Evolutionary conservation across 35 echinoderm and acorn worm species (phyloP), one percentile per base, ranked within the genome.

Genomic region (Patiria miniata): DNA sequence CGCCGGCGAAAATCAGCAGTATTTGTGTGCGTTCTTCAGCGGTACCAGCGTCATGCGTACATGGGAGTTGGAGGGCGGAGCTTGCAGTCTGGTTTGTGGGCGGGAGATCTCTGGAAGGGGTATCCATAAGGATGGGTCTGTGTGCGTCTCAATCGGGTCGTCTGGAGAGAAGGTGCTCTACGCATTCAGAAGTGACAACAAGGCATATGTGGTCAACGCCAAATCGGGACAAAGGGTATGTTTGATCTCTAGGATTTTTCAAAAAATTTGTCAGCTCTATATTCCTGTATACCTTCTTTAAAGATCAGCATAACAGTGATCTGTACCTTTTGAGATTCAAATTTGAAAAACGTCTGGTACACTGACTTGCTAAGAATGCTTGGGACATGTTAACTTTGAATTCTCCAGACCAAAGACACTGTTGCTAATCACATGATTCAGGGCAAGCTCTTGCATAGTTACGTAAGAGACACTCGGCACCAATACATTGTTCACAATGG

Each of bases 31-130:
- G 0, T 92, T 98, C 77, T 98, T 91, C 89, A 89, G 85, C 15
- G 96, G 96, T 15, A 91, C 86, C 15, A 98, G 92, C 78, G 89
- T 92, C 40, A 94, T 98, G 88, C 68, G 96, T 33, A 86, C 96
- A 6, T 98, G 96, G 96, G 89, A 94, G 44, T 36, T 98, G 10
- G 77, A 36, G 0, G 77, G 83, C 17, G 96, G 81, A 6, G 55
- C 10, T 34, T 34, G 69, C 7, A 15, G 77, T 77, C 15, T 94
- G 56, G 69, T 89, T 38, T 85, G 89, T 29, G 65, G 77, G 33
- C 65, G 80, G 40, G 83, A 86, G 44, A 55, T 87, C 39, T 78
- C 79, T 39, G 87, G 81, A 0, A 33, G 61, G 28, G 86, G 86
- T 0, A 93, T 98, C 3, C 96, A 98, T 60, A 89, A 94, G 81